Evolutionary conservation across 2,797 vertebrate species (phyloP).

Genomic region (Chromobotia macracanthus): DNA sequence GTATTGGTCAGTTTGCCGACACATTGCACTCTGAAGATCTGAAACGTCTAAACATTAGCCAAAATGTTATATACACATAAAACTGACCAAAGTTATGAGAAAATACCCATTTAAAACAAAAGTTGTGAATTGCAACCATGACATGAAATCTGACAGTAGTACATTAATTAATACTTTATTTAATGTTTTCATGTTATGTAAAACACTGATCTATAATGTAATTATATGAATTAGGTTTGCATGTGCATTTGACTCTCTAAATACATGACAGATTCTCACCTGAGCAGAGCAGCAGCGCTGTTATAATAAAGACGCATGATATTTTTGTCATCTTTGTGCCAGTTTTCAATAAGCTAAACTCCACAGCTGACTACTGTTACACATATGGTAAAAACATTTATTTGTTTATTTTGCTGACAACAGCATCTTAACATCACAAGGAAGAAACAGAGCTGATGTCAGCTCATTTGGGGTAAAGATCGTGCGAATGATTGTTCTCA

Average conservation of each 20-base stretch:
- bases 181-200: too few relatives aligned
- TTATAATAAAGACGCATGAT: conserved; percentile 34
- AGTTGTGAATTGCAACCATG: too few relatives aligned
- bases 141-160: too few relatives aligned
- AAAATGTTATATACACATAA: background rate
- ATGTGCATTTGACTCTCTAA: too few relatives aligned
- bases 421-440: background rate
- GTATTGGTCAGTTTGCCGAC: background rate
- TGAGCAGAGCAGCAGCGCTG: conserved; percentile 32
- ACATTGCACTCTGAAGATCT: background rate
- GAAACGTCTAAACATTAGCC: background rate
- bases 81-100: too few relatives aligned
- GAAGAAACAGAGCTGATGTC: background rate
- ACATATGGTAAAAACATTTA: too few relatives aligned
- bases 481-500: background rate
- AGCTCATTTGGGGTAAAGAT: background rate
- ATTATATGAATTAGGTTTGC: background rate
- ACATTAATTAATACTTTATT: background rate
- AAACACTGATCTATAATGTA: background rate
- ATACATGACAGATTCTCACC: conserved; percentile 34
- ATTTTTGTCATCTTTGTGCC: background rate
- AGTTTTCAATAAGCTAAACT: background rate
- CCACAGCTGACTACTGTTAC: background rate
- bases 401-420: background rate
- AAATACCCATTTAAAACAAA: too few relatives aligned